Base-by-base conservation (phyloP, 2,113 vertebrate species). In the Benitochromis conjunctus region DNA sequence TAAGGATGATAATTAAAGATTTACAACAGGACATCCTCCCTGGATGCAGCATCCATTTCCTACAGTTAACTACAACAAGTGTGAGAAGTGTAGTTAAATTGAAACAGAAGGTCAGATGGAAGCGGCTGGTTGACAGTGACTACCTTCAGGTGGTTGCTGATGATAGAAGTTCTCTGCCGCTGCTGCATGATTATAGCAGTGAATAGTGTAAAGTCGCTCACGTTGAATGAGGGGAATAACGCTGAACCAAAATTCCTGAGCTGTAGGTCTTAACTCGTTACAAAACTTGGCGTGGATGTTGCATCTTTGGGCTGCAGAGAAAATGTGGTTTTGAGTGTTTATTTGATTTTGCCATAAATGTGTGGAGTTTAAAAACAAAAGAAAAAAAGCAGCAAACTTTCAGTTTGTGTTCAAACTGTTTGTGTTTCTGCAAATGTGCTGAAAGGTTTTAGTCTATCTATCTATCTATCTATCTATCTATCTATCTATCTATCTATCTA, bases 141-240 rank as follows among this genome's bases (percentile, higher is more conserved):
- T 74, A 41, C 41, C 43, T 48, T 74, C 24, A 7, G 43, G 41
- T 11, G 21, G 3, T 9, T 48, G 1, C 66, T 29, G 66, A 16
- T 46, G 38, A 24, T 46, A 46, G 13, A 26, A 46, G 18, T 43
- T 6, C 64, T 71, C 41, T 71, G 41, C 21, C 18, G 14, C 46
- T 48, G 41, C 24, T 74, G 31, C 3, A 7, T 0, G 62, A 5
- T 18, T 48, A 71, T 29, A 18, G 24, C 12, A 0, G 36, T 0
- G 7, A 69, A 69, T 9, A 43, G 11, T 43, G 2, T 24, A 69
- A 43, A 26, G 7, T 43, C 9, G n/a, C 41, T 43, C 12, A 18
- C 9, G 0, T 71, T 71, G 0, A 74, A 18, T 74, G 21, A 71
- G 41, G 13, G 3, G 21, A 71, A 29, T 48, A 71, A 71, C 18